Percentiles rank a stretch among this genome's conserved stretches.
Conservation (phyloP, 2,888 invertebrate species). For the Catocala fraxini region DNA sequence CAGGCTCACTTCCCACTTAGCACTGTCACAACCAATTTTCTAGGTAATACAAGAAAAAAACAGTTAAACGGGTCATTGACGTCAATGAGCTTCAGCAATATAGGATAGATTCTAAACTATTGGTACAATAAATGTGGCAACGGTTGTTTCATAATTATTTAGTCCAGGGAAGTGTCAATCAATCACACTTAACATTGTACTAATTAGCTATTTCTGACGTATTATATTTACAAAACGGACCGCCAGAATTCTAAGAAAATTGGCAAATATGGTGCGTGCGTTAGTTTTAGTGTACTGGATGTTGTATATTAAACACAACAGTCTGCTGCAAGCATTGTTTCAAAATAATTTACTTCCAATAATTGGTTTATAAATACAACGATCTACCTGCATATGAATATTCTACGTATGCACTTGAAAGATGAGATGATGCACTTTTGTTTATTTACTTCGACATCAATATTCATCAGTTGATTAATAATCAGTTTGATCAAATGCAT, state of each 20-base stretch:
- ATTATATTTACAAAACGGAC: slow-evolving; percentile 7
- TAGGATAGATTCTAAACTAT: background rate
- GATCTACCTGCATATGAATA: no score
- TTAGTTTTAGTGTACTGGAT: background rate
- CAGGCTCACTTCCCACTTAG: slow-evolving; percentile 40
- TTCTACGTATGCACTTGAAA: no score
- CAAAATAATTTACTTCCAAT: background rate
- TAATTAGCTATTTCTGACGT: slow-evolving; percentile 17
- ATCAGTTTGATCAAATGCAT: no score
- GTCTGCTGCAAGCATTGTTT: background rate
- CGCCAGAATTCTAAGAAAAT: slow-evolving; percentile 5
- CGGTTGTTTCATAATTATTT: slow-evolving; percentile 26
- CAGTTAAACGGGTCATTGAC: slow-evolving; percentile 39
- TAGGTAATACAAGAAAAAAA: slow-evolving; percentile 42
- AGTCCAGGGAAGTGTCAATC: slow-evolving; percentile 31
- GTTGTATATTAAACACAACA: background rate
- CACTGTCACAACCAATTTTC: slow-evolving; percentile 52
- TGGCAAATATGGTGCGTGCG: background rate
- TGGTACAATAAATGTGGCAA: background rate
- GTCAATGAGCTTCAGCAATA: slow-evolving; percentile 18
- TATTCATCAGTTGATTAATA: no score
- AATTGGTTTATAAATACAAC: no score
- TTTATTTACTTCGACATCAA: no score
- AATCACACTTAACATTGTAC: slow-evolving; percentile 34
- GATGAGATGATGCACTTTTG: no score